Conservation (phyloP, 2,113 vertebrate genomes). For the Apteryx owenii region DNA sequence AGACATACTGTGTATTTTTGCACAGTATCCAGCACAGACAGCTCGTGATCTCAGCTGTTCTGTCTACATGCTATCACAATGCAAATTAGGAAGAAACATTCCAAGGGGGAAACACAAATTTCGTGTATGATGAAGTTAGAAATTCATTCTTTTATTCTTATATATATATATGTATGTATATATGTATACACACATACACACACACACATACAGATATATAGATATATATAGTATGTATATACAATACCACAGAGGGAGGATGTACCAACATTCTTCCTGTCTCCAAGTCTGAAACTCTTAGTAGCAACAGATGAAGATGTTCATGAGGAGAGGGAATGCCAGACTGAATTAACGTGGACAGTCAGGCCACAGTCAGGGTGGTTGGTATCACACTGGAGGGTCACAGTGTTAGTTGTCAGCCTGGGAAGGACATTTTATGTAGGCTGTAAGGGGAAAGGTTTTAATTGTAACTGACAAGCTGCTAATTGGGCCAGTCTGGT, state of each 20-base stretch:
- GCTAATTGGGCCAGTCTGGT: neutral
- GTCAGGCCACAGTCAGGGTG: too few species aligned
- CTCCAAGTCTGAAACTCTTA: neutral
- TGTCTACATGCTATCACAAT: neutral
- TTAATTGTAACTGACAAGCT: neutral
- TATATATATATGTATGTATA: too few species aligned
- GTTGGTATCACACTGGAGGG: neutral
- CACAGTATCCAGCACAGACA: neutral
- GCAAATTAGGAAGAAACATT: neutral
- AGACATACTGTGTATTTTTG: neutral
- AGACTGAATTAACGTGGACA: neutral
- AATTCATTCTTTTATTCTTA: neutral
- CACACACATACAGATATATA: rapidly evolving
- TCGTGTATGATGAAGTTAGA: neutral
- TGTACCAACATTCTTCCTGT: neutral
- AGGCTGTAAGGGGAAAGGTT: neutral
- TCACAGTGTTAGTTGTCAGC: neutral
- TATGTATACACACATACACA: too few species aligned
- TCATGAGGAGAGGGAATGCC: neutral
- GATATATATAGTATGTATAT: rapidly evolving
- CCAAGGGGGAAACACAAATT: neutral
- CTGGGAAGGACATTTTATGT: neutral
- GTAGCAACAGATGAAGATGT: neutral
- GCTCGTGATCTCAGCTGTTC: neutral
- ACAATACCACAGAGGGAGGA: neutral